phyloP scores from a whole-genome alignment of 2,888 invertebrate genomes.

The Metellina segmentata region DNA sequence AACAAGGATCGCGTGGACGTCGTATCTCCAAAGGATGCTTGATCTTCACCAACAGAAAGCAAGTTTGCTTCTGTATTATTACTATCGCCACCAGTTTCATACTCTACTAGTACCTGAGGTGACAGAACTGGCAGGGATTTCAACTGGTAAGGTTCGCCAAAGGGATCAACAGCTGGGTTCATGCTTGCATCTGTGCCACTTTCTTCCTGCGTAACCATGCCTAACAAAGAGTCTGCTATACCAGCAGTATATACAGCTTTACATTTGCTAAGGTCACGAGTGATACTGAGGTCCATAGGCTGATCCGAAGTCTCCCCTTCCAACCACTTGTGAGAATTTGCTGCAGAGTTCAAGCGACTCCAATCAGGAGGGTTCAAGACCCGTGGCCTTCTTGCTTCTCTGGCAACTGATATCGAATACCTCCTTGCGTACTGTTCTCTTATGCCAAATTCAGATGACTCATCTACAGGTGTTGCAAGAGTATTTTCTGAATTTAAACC shows the following conservation, averaged over 20 bases:
- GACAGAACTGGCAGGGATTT: slow-evolving; percentile 67
- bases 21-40: not conserved
- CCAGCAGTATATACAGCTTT: slow-evolving; percentile 52
- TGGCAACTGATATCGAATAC: slow-evolving; percentile 75
- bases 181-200: slow-evolving; percentile 21
- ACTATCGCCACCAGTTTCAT: slow-evolving; percentile 55
- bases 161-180: slow-evolving; percentile 35
- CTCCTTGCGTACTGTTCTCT: slow-evolving; percentile 63
- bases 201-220: slow-evolving; percentile 53
- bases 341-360: slow-evolving; percentile 9
- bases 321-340: slow-evolving; percentile 46
- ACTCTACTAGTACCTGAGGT: slow-evolving; percentile 67
- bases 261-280: slow-evolving; percentile 52
- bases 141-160: slow-evolving; percentile 59
- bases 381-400: slow-evolving; percentile 66
- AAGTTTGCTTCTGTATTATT: slow-evolving; percentile 42
- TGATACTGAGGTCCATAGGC: slow-evolving; percentile 77
- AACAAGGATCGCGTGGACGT: slow-evolving; percentile 44
- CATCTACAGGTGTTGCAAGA: slow-evolving; percentile 39
- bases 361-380: slow-evolving; percentile 52
- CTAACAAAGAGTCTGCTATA: slow-evolving; percentile 38
- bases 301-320: slow-evolving; percentile 69
- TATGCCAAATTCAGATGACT: slow-evolving; percentile 56
- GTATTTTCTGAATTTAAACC: slow-evolving; percentile 30
- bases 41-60: slow-evolving; percentile 54